These are phyloP conservation scores for Lycaon pictus DNA, from an alignment of 2,113 vertebrate species.

Conservation along the genomic window DNA sequence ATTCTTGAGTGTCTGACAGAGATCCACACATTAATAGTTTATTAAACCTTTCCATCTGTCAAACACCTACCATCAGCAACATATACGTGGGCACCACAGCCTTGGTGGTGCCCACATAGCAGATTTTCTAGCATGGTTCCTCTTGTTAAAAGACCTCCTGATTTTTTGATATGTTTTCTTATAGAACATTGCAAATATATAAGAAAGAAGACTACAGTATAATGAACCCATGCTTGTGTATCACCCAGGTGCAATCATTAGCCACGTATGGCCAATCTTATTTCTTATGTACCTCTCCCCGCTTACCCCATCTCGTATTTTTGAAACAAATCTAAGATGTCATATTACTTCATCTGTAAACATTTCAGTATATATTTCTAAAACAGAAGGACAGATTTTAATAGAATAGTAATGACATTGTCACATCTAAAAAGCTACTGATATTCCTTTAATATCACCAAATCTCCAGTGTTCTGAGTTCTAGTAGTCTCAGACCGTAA, in stretches of 20 bases:
- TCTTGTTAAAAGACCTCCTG: background rate
- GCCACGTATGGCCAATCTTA: background rate
- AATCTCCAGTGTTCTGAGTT: background rate
- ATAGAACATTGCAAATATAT: background rate
- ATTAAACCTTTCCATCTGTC: too few species aligned
- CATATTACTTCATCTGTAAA: background rate
- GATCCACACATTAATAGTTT: too few species aligned
- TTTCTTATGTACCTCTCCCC: background rate
- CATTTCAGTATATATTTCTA: background rate
- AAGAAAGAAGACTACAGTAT: background rate
- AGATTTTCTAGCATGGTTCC: rapidly evolving
- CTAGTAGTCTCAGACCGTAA: background rate
- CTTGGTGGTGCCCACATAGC: rapidly evolving
- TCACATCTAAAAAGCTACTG: background rate
- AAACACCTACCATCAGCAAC: rapidly evolving
- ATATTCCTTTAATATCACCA: background rate
- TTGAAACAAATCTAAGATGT: background rate
- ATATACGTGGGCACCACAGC: background rate
- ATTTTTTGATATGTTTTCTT: background rate
- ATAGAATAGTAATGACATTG: background rate
- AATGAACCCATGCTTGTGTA: rapidly evolving
- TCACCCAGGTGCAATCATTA: too few species aligned
- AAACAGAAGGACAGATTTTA: background rate
- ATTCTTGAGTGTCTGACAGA: background rate
- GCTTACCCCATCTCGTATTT: background rate